phyloP scores from a whole-genome alignment of 2,797 vertebrate genomes.

The Vespertilio murinus region DNA sequence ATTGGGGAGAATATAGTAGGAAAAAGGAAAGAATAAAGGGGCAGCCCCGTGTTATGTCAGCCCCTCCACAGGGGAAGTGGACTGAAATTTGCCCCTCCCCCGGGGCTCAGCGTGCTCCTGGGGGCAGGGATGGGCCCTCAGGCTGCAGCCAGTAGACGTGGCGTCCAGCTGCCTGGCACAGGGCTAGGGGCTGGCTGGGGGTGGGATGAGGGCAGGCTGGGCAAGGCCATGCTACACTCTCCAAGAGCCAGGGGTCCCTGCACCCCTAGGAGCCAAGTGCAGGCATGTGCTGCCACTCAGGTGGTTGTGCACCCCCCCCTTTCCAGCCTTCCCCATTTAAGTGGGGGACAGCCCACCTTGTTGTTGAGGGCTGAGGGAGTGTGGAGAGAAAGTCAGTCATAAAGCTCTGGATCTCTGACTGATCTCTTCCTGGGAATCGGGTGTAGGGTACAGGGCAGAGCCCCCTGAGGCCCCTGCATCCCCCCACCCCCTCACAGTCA shows the following conservation, averaged over 20 bases:
- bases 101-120: neutral
- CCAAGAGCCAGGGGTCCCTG: neutral
- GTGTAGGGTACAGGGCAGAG: neutral
- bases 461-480: neutral
- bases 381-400: neutral
- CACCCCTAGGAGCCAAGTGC: neutral
- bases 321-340: neutral
- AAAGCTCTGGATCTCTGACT: neutral
- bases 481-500: neutral
- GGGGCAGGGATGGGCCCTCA: neutral
- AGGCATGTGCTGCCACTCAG: neutral
- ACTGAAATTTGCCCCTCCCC: neutral
- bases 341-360: neutral
- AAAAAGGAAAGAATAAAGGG: neutral
- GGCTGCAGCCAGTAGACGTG: neutral
- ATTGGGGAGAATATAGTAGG: too few relatives aligned
- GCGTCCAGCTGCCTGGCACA: neutral
- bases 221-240: neutral
- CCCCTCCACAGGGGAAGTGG: neutral
- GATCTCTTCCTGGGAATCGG: neutral
- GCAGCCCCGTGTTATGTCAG: fast-evolving
- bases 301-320: neutral
- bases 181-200: too few relatives aligned
- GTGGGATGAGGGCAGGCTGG: too few relatives aligned
- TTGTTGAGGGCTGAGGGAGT: neutral